phyloP scores from a whole-genome alignment of 2,113 vertebrate species.

The Scomber scombrus region DNA sequence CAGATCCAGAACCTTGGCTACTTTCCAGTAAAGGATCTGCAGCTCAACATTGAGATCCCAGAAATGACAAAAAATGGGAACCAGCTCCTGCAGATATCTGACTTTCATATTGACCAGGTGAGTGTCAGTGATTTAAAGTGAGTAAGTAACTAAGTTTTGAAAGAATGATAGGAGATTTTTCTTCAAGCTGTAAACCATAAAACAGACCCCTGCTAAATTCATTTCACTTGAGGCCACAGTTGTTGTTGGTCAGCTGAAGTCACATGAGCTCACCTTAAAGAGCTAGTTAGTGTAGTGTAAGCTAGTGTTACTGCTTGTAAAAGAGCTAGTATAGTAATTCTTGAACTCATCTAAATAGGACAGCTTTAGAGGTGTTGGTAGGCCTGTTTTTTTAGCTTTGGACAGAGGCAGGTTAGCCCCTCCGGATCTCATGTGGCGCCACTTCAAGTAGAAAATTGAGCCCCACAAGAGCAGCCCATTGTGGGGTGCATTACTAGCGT shows the following conservation, averaged over 20 bases:
- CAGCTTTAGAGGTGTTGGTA: not conserved
- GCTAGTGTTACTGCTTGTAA: not conserved
- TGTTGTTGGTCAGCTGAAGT: not conserved
- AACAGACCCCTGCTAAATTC: not conserved
- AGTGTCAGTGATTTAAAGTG: conserved; percentile 1
- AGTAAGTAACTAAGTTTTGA: not conserved
- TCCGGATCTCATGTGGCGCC: too few species aligned
- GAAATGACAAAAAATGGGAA: conserved; percentile 89
- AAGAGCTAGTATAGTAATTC: not conserved
- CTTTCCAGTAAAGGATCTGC: conserved; percentile 89
- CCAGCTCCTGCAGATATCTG: conserved; percentile 88
- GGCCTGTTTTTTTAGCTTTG: not conserved
- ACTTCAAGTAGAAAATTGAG: too few species aligned
- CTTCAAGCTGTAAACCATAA: not conserved
- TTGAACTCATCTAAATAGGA: not conserved
- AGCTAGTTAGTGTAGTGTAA: too few species aligned
- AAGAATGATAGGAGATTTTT: not conserved
- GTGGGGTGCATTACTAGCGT: too few species aligned
- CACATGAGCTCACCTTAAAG: not conserved
- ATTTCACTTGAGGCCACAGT: not conserved
- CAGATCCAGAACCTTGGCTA: conserved; percentile 95
- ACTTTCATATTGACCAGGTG: conserved; percentile 88
- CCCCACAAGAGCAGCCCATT: too few species aligned
- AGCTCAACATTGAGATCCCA: conserved; percentile 89
- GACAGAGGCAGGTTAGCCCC: too few species aligned